A percentile compares a stretch with the other conserved stretches of the same genome.
These are phyloP conservation scores for Lithophane semibrunnea DNA, from an alignment of 2,888 invertebrate species.

Conservation along the genomic window DNA sequence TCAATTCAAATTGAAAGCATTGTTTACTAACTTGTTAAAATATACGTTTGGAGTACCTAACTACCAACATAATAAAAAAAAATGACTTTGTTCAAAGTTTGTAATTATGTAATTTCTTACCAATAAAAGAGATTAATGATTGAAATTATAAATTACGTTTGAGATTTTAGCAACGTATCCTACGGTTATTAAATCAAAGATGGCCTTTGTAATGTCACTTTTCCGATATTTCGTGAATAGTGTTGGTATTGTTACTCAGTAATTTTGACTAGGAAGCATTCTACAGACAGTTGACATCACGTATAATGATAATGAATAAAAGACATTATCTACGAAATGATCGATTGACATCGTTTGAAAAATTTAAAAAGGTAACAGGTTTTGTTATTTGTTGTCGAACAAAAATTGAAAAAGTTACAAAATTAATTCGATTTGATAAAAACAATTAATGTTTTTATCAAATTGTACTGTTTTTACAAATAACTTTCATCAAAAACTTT, in stretches of 20 bases:
- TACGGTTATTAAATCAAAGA: not conserved
- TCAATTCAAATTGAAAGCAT: not conserved
- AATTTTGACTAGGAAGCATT: not conserved
- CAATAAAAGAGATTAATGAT: not conserved
- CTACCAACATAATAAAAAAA: not conserved
- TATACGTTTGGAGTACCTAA: not conserved
- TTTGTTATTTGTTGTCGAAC: conserved; percentile 5
- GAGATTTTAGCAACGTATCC: not conserved
- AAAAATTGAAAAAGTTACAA: not conserved
- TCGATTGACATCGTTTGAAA: not conserved
- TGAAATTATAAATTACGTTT: not conserved
- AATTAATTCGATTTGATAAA: not conserved
- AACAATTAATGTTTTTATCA: too few species aligned
- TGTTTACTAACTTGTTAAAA: not conserved
- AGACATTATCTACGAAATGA: conserved; percentile 14
- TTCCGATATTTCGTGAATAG: not conserved
- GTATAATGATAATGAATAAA: conserved; percentile 3
- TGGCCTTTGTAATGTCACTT: not conserved
- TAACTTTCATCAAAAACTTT: not conserved
- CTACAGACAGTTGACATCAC: conserved; percentile 2
- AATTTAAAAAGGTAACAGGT: not conserved
- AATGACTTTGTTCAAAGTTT: conserved; percentile 1
- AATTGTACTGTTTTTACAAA: not conserved
- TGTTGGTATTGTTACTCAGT: not conserved
- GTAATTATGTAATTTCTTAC: not conserved